phyloP scores from a whole-genome alignment of 2,888 invertebrate genomes.

The Drosophila conformis region DNA sequence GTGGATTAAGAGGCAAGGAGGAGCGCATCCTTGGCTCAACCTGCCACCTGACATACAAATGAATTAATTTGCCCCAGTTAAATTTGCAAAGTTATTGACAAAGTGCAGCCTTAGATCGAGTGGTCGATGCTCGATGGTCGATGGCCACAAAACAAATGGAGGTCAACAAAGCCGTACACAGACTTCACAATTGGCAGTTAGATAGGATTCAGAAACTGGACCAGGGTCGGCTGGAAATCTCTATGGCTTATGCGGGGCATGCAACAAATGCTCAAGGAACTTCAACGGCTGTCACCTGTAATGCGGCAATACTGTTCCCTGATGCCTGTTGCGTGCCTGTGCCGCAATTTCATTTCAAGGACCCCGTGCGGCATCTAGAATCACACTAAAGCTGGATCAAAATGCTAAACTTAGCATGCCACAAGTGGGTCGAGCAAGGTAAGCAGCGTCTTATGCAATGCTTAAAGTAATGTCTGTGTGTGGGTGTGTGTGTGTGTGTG shows the following conservation, averaged over 20 bases:
- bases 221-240: constrained; percentile 10
- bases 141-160: constrained; percentile 21
- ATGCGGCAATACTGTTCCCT: constrained; percentile 10
- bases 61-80: constrained; percentile 41
- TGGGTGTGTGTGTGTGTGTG: neutral
- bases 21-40: constrained; percentile 14
- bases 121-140: constrained; percentile 39
- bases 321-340: constrained; percentile 27
- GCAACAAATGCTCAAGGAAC: constrained; percentile 25
- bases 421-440: constrained; percentile 59
- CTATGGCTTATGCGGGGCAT: constrained; percentile 11
- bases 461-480: neutral
- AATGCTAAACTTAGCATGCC: constrained; percentile 26
- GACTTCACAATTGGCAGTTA: constrained; percentile 5
- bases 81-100: neutral
- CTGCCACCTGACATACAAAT: constrained; percentile 41
- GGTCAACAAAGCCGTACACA: constrained; percentile 19
- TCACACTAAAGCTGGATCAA: constrained; percentile 1
- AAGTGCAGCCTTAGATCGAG: neutral
- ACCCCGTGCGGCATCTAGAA: constrained; percentile 5
- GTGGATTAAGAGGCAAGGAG: neutral
- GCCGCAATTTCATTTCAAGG: constrained; percentile 38
- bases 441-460: constrained; percentile 31
- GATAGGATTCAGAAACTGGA: neutral
- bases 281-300: constrained; percentile 4